Conservation (phyloP, 2,888 invertebrate species). For the Tenthredo mesomela region DNA sequence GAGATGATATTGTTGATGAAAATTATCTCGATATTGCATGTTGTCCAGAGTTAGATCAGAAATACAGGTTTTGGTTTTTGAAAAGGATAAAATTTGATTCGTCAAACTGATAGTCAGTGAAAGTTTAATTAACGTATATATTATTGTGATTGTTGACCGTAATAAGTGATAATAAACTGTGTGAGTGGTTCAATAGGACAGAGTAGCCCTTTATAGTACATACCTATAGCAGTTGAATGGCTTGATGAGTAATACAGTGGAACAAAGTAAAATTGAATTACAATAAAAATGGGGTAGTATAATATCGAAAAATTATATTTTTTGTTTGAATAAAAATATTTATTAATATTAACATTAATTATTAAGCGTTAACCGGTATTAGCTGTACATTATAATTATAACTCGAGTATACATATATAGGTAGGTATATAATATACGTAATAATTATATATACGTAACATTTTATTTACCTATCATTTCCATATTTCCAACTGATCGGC, state of each 20-base stretch:
- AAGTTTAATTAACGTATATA: not conserved
- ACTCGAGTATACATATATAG: not conserved
- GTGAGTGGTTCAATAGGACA: conserved; percentile 4
- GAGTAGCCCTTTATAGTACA: conserved; percentile 3
- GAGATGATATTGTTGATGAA: not conserved
- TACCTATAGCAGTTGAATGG: conserved; percentile 47
- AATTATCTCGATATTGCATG: not conserved
- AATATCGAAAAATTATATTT: not conserved
- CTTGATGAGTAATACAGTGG: conserved; percentile 11
- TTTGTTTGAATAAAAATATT: conserved; percentile 45
- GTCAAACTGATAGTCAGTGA: not conserved
- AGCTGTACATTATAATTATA: conserved; percentile 25
- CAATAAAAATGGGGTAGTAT: not conserved
- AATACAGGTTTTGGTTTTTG: not conserved
- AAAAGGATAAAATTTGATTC: not conserved
- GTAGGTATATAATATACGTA: too few species aligned
- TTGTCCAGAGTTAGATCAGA: not conserved
- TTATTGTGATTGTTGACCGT: conserved; percentile 19
- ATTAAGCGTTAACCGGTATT: conserved; percentile 36
- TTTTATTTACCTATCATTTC: not conserved
- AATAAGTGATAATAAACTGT: conserved; percentile 10
- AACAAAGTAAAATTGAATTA: conserved; percentile 44
- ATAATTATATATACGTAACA: not conserved
- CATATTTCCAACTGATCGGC: not conserved
- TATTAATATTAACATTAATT: conserved; percentile 37